Base-by-base conservation (phyloP, 2,797 vertebrate species). In the Clarias platycephalus region DNA sequence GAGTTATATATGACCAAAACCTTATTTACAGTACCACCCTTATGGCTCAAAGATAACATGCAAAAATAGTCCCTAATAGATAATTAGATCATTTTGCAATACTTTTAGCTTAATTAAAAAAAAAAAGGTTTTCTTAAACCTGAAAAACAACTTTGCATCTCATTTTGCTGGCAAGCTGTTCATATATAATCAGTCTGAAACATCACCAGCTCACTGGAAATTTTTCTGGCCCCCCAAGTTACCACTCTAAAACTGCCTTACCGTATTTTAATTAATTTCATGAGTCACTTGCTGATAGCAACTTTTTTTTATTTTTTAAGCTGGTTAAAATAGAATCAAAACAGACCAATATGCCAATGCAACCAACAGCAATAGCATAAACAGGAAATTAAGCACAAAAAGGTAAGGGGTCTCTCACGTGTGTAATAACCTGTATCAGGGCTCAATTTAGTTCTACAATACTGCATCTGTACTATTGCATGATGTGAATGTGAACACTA, bases 321-420 rank as follows among this genome's bases (percentile, higher is more conserved):
- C 13, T 63, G 18, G 9, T 22, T 58, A 53, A 58, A 76, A 76
- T 58, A 37, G 28, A 37, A 60, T 60, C 9, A n/a, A 58, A 76
- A 57, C 55, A 22, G 12, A 58, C 15, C 44, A 55, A 26, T 57
- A 28, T 34, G 28, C 49, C 4, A 1, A 44, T 44, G 4, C 64
- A 80, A 80, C 63, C 76, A 79, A 44, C 60, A 44, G 60, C 58
- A 79, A 63, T 44, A 37, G 8, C 60, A 80, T 80, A 22, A 64
- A 64, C n/a, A 80, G 60, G 34, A 78, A 62, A 62, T 60, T 24
- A 60, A 60, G 57, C 55, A 60, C 28, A 37, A 28, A 37, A 77
- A 60, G 20, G 55, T 77, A 31, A 34, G 37, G 55, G 12, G 10
- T 37, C 22, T 40, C 2, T 62, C 10, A 78, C 31, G 13, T n/a